A percentile compares a stretch with the other conserved stretches of the same genome.
Evolutionary conservation across 2,797 vertebrate species (phyloP).

Genomic region (Galago senegalensis): DNA sequence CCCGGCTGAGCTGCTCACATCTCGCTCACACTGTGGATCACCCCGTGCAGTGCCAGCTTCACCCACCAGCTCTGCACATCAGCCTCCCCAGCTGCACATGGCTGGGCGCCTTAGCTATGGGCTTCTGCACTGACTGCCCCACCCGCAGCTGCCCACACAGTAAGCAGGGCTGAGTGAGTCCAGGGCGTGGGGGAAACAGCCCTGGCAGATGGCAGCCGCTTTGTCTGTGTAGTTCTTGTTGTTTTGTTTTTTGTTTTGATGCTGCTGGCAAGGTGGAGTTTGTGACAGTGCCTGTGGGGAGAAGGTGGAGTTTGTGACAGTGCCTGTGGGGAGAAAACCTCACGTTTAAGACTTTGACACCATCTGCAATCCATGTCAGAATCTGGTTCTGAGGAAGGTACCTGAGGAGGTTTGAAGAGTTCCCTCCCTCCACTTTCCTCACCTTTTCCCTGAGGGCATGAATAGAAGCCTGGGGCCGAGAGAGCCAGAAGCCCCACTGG

Average conservation of each 20-base stretch:
- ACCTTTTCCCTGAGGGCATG: slow-evolving; percentile 7
- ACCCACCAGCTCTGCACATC: neutral
- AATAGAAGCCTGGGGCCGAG: slow-evolving; percentile 38
- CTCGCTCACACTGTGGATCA: neutral
- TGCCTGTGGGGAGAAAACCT: neutral
- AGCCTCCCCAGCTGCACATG: neutral
- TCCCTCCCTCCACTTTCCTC: neutral
- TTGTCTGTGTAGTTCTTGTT: neutral
- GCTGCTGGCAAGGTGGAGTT: neutral
- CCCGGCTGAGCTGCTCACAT: neutral
- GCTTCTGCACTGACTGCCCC: no score
- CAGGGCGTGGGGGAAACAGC: neutral
- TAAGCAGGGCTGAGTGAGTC: no score
- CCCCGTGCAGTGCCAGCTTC: neutral
- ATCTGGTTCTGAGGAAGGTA: neutral
- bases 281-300: neutral
- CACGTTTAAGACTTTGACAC: slow-evolving; percentile 37
- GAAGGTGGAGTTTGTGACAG: neutral
- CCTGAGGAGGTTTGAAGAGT: neutral
- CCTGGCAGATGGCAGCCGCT: neutral
- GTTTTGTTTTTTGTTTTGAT: neutral
- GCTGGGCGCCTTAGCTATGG: no score
- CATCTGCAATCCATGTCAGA: neutral
- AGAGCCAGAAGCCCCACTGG: slow-evolving; percentile 45
- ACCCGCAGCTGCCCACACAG: no score